Base-by-base conservation (phyloP, 1,140 invertebrate species). In the Prorops nasuta region DNA sequence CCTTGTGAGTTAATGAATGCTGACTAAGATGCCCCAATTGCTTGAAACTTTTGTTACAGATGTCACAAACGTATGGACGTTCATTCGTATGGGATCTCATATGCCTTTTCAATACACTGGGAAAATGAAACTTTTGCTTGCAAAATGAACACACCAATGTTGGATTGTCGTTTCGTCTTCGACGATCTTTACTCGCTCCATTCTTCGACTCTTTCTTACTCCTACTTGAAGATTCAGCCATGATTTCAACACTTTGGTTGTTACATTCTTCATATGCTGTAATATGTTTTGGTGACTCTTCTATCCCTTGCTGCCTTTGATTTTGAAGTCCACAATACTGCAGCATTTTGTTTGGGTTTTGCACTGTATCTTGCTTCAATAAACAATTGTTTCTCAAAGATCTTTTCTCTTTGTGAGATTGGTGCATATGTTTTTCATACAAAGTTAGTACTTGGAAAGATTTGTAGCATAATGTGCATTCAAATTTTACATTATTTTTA, bases 21-120 rank as follows among this genome's bases (percentile, higher is more conserved):
- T 80, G 79, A 17, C 76, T 80, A 3, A 83, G 63, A 43, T 82
- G 80, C 1, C 77, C 77, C 1, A 74, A 70, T 49, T 82, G 80
- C 38, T 79, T 79, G 56, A 81, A 82, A 18, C 78, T 79, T 15
- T 80, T 72, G 2, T 71, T 74, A 53, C 84, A 85, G 14, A 81
- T 70, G 2, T 73, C 60, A 59, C 84, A 86, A 14, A 71, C 64
- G 60, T 83, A 86, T 0, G 86, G 85, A 20, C 85, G 62, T 53
- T 84, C 81, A 20, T 85, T 84, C 0, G 83, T 89, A 63, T 92
- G 90, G 16, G 84, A 86, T 28, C 88, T 78, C 59, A 86, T 82
- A 59, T 93, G 91, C 2, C 87, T 79, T 49, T 84, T 85, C 17
- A 93, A 65, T 35, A 70, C 64, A 21, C 69, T 72, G 4, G 64